Conservation (phyloP, 1,140 invertebrate genomes). For the Vollenhovia emeryi region DNA sequence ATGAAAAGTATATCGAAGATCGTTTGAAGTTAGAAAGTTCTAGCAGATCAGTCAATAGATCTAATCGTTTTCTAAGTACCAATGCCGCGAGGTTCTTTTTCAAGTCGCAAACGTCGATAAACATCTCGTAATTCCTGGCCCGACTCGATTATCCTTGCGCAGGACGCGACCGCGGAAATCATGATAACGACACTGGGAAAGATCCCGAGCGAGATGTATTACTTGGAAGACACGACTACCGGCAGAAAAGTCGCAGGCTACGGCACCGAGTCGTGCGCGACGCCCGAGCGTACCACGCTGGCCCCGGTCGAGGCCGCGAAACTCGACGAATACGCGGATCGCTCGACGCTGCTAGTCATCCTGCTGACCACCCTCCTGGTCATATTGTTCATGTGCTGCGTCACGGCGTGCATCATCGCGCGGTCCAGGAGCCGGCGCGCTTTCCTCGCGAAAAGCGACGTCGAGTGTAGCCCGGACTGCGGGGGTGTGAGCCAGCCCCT, state of each 20-base stretch:
- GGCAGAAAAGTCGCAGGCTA: background rate
- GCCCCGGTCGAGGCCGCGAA: conserved; percentile 21
- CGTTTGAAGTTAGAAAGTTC: too few species aligned
- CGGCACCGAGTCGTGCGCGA: background rate
- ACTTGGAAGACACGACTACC: conserved; percentile 65
- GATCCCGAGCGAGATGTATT: conserved; percentile 74
- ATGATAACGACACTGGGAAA: conserved; percentile 76
- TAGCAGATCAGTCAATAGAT: too few species aligned
- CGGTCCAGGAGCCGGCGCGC: conserved; percentile 72
- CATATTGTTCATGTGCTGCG: conserved; percentile 77
- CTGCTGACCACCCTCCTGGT: conserved; percentile 68
- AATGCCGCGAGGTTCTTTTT: too few species aligned
- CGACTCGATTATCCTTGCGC: background rate
- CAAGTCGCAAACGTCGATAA: too few species aligned
- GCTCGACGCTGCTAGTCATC: conserved; percentile 63
- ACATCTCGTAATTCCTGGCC: too few species aligned
- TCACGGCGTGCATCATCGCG: conserved; percentile 72
- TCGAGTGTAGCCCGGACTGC: conserved; percentile 76
- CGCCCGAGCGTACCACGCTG: background rate
- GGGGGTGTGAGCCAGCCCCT: conserved; percentile 75
- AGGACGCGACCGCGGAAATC: conserved; percentile 73
- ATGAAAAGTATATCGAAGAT: too few species aligned
- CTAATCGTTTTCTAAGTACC: too few species aligned
- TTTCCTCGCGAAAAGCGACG: conserved; percentile 70
- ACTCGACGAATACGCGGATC: background rate